phyloP scores from a whole-genome alignment of 2,888 invertebrate species.

The Lobophora halterata region DNA sequence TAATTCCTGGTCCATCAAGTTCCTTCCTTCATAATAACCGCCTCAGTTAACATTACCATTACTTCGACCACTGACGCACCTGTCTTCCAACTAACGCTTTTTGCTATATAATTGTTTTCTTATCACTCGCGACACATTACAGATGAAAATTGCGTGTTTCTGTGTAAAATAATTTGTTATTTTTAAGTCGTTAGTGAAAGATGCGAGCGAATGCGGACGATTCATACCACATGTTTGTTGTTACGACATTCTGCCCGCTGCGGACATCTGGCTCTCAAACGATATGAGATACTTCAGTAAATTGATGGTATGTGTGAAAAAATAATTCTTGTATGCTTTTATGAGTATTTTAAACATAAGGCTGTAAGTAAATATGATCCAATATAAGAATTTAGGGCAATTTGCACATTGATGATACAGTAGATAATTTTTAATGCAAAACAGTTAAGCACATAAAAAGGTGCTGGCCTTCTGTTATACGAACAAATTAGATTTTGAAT shows the following conservation, averaged over 20 bases:
- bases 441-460: too few relatives aligned
- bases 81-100: slow-evolving; percentile 12
- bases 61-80: slow-evolving; percentile 3
- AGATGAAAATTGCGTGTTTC: too few relatives aligned
- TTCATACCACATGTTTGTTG: slow-evolving; percentile 44
- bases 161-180: slow-evolving; percentile 16
- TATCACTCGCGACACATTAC: too few relatives aligned
- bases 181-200: slow-evolving; percentile 31
- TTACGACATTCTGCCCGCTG: slow-evolving; percentile 37
- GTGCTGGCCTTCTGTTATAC: too few relatives aligned
- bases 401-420: too few relatives aligned
- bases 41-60: slow-evolving; percentile 9
- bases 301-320: slow-evolving; percentile 20
- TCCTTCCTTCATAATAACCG: slow-evolving; percentile 9
- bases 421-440: too few relatives aligned
- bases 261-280: slow-evolving; percentile 40
- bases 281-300: slow-evolving; percentile 30
- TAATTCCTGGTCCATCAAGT: slow-evolving; percentile 11
- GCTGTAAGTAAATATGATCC: too few relatives aligned
- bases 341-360: too few relatives aligned
- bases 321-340: too few relatives aligned
- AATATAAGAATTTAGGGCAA: too few relatives aligned
- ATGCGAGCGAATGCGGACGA: slow-evolving; percentile 34
- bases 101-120: slow-evolving; percentile 13
- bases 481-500: too few relatives aligned